phyloP scores from a whole-genome alignment of 2,797 vertebrate species.

The Fundulus diaphanus region DNA sequence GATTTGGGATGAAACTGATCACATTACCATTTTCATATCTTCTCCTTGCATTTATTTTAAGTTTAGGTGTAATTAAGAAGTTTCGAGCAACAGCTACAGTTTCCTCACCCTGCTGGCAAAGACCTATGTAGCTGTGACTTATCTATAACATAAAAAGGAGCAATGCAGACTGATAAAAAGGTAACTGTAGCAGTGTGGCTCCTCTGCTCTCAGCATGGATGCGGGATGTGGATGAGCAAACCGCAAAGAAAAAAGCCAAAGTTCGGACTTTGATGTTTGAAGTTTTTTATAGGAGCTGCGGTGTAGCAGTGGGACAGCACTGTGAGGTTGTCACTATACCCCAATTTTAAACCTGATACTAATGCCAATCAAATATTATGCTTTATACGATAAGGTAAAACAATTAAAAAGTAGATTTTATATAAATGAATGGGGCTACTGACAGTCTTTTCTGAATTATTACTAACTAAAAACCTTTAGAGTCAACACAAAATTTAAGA shows the following conservation, averaged over 20 bases:
- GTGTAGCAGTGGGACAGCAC: not conserved
- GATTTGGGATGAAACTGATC: not conserved
- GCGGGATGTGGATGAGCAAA: not conserved
- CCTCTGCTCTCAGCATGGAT: not conserved
- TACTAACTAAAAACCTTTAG: too few species aligned
- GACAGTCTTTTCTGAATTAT: not conserved
- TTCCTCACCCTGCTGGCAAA: not conserved
- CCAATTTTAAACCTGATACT: not conserved
- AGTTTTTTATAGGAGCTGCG: not conserved
- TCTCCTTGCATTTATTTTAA: not conserved
- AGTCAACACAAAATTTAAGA: too few species aligned
- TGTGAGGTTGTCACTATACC: not conserved
- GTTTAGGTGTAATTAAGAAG: not conserved
- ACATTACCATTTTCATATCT: not conserved
- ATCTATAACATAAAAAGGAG: not conserved
- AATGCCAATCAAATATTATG: not conserved
- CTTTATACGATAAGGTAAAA: not conserved
- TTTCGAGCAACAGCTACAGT: not conserved
- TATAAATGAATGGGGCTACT: not conserved
- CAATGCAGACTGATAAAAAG: not conserved
- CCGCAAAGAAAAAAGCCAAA: not conserved
- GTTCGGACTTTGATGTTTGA: not conserved
- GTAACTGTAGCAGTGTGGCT: not conserved
- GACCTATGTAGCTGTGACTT: not conserved
- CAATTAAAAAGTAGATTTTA: not conserved